These are phyloP conservation scores for Tor tambroides DNA, from an alignment of 2,113 vertebrate genomes.

Conservation along the genomic window DNA sequence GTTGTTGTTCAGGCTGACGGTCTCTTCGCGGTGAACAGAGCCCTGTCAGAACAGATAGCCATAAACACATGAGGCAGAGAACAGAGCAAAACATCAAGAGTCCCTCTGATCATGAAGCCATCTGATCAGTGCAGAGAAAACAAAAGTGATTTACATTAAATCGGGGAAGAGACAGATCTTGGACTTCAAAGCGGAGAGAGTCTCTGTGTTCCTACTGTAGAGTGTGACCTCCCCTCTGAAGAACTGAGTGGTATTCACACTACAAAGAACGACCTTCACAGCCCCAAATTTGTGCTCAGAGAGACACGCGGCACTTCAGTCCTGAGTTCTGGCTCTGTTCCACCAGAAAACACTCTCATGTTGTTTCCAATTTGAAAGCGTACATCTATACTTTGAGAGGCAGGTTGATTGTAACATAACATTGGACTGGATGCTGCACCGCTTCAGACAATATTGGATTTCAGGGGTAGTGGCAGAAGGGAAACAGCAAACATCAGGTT, in stretches of 20 bases:
- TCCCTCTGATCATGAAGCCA: conserved; percentile 48
- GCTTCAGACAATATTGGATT: not conserved
- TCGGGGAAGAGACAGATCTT: conserved; percentile 41
- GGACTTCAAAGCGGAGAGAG: conserved; percentile 53
- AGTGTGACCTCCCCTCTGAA: conserved; percentile 49
- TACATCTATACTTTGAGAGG: conserved; percentile 18
- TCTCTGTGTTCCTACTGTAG: conserved; percentile 56
- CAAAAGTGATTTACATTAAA: conserved; percentile 54
- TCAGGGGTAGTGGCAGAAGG: not conserved
- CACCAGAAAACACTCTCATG: conserved; percentile 16
- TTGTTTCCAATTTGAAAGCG: conserved; percentile 22
- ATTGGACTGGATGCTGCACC: not conserved
- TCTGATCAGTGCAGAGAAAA: conserved; percentile 35
- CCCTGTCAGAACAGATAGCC: conserved; percentile 75
- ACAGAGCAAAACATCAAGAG: conserved; percentile 60
- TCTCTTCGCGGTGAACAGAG: conserved; percentile 87
- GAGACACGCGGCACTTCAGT: conserved; percentile 11
- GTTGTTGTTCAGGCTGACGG: conserved; percentile 86
- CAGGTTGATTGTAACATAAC: conserved; percentile 17
- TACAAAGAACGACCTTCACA: conserved; percentile 57
- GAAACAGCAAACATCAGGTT: not conserved
- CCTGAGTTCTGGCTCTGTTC: not conserved
- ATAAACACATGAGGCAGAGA: conserved; percentile 44
- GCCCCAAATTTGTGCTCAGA: conserved; percentile 30
- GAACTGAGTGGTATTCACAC: conserved; percentile 41